These are phyloP conservation scores for Cryptomyrus ogoouensis DNA, from an alignment of 2,113 vertebrate genomes.

Conservation along the genomic window DNA sequence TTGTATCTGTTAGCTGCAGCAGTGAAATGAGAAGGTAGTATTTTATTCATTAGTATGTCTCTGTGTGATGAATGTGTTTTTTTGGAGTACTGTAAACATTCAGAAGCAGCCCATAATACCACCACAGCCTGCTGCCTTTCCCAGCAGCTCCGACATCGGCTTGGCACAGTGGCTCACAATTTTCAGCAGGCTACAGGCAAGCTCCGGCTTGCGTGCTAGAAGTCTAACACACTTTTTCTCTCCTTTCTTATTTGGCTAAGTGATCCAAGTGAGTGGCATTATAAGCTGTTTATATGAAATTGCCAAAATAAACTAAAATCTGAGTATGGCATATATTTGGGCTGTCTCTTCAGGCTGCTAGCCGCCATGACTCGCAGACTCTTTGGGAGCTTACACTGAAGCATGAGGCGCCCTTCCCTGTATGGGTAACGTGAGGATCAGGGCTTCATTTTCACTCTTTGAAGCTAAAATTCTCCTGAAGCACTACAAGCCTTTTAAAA, in stretches of 20 bases:
- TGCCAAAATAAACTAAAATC: neutral
- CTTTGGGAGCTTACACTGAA: neutral
- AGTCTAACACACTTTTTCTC: neutral
- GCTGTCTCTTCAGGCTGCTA: neutral
- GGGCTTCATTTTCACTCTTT: neutral
- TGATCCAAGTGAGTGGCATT: neutral
- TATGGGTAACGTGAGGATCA: neutral
- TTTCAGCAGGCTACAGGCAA: constrained; percentile 45
- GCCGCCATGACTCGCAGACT: neutral
- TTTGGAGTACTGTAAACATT: neutral
- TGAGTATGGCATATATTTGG: neutral
- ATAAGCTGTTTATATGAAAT: neutral
- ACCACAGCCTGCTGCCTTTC: constrained; percentile 43
- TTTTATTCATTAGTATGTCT: neutral
- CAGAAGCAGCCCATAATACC: neutral
- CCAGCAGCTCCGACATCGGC: constrained; percentile 50
- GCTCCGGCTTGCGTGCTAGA: neutral
- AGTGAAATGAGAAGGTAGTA: neutral
- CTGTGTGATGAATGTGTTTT: neutral
- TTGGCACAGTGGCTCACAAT: constrained; percentile 37
- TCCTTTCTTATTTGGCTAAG: neutral
- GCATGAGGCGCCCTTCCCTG: neutral
- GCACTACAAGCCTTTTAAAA: neutral
- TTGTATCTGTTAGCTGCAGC: neutral
- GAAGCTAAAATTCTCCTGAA: neutral